Conservation (phyloP, 2,113 vertebrate genomes). For the Rattus rattus region DNA sequence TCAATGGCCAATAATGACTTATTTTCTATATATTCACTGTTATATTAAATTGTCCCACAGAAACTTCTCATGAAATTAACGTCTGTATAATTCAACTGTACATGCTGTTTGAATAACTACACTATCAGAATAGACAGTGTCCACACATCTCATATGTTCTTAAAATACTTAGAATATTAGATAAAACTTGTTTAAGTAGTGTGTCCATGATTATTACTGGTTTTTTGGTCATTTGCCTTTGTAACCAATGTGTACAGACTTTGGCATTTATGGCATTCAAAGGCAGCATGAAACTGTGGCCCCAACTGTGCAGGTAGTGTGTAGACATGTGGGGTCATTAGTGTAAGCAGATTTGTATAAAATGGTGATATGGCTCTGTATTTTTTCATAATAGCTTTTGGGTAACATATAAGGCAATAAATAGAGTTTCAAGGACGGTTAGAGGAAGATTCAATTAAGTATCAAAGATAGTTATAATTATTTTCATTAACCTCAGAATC, state of each 20-base stretch:
- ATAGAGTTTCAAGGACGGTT: neutral
- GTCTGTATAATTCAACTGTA: neutral
- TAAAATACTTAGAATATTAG: neutral
- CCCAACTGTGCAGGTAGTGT: neutral
- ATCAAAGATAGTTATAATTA: conserved; percentile 19
- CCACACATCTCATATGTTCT: neutral
- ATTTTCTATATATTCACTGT: conserved; percentile 17
- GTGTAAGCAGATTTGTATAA: neutral
- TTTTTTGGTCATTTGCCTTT: conserved; percentile 27
- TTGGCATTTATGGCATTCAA: neutral
- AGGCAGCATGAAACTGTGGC: neutral
- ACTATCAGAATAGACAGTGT: neutral
- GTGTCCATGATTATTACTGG: neutral
- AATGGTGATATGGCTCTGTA: neutral
- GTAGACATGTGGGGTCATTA: neutral
- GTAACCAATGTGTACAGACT: neutral
- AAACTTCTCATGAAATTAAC: neutral
- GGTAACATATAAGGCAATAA: neutral
- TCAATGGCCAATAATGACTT: conserved; percentile 1
- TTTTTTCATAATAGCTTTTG: conserved; percentile 32
- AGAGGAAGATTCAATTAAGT: neutral
- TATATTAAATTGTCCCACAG: neutral
- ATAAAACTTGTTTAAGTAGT: conserved; percentile 24
- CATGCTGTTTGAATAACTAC: conserved; percentile 6
- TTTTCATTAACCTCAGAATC: conserved; percentile 16